Base-by-base conservation (phyloP, 2,888 invertebrate genomes). In the Cryptus viduatorius region DNA sequence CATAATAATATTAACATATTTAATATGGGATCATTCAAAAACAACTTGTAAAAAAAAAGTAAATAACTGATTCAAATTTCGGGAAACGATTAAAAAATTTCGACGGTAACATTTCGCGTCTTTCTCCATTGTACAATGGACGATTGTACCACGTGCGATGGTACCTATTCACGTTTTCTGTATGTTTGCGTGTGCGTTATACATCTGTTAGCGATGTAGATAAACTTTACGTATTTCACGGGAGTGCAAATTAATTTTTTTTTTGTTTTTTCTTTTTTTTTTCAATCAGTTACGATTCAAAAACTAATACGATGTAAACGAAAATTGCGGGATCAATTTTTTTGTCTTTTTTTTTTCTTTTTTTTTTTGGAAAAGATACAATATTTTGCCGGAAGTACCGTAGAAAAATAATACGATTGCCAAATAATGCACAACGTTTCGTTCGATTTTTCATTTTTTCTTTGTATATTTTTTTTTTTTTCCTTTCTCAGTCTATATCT, bases 1-100 rank as follows among this genome's bases (percentile, higher is more conserved):
- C 91, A 91, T 87, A 92, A 93, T 92, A 92, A 91, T 92, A 91
- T 91, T 89, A 92, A 92, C 90, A 92, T 91, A 92, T 92, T 92
- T 90, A 92, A 92, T 92, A 91, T 91, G 90, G 92, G 91, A 92
- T 91, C 88, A 89, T 86, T 87, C 29, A 84, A 37, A 85, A 84
- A 88, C 75, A 44, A 80, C 46, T 50, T 50, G 31, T 31, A 19
- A 53, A 80, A 72, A 68, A 37, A 77, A 72, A 29, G 46, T 77
- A 72, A 78, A 68, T 7, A 80, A 29, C 50, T 65, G 37, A 72
- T 61, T 44, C 56, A 50, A 59, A 10, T 68, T 80, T 78, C 68
- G 16, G 56, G 37, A 29, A 61, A 29, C 37, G 29, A 16, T 56
- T 50, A 3, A 76, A 83, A 61, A 48, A 76, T 71, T 71, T 67